Conservation (phyloP, 2,888 invertebrate species). For the Encarsia formosa region DNA sequence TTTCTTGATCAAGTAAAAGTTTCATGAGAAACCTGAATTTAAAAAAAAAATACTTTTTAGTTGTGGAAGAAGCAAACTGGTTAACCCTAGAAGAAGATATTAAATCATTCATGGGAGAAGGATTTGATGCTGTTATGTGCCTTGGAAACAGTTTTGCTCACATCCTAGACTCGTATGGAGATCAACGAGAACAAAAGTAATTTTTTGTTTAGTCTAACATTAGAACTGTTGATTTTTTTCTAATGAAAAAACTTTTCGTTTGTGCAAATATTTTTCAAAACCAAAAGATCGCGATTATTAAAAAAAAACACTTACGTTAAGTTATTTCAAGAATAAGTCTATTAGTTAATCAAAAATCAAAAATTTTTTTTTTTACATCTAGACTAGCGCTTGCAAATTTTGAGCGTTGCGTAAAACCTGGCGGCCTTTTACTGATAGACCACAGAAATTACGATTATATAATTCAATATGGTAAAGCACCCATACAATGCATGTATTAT, state of each 20-base stretch:
- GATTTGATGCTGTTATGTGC: conserved; percentile 86
- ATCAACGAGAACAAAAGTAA: conserved; percentile 73
- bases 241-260: too few relatives aligned
- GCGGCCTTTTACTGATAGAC: conserved; percentile 79
- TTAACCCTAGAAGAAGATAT: conserved; percentile 74
- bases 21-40: neutral
- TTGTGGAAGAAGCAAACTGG: conserved; percentile 91
- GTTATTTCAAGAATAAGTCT: too few relatives aligned
- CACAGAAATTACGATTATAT: conserved; percentile 86
- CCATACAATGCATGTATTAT: conserved; percentile 81
- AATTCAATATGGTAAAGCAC: conserved; percentile 70
- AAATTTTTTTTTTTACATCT: too few relatives aligned
- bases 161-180: conserved; percentile 73
- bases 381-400: conserved; percentile 74
- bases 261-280: too few relatives aligned
- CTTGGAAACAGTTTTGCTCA: conserved; percentile 90
- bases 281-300: too few relatives aligned
- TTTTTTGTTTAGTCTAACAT: too few relatives aligned
- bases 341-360: neutral
- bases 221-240: too few relatives aligned
- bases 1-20: neutral
- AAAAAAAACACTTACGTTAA: too few relatives aligned
- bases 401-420: conserved; percentile 76
- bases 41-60: conserved; percentile 55
- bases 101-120: conserved; percentile 56